Conservation (phyloP, 2,797 vertebrate genomes). For the Dendrocincla tyrannina region DNA sequence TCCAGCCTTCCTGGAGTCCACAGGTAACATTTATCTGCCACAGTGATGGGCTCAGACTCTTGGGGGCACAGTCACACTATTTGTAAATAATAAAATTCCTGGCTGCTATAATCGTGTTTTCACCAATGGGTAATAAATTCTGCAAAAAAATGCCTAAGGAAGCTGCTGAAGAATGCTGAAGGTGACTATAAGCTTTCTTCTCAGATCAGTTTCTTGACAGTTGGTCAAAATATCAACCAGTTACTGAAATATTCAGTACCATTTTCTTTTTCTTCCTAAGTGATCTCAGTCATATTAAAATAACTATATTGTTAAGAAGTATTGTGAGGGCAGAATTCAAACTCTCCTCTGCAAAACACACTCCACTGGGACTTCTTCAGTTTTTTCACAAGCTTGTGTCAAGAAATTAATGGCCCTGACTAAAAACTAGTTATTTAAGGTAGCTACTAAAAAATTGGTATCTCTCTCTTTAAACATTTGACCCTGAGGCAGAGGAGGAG, state of each 20-base stretch:
- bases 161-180: background rate
- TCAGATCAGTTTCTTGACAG: background rate
- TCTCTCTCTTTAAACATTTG: conserved; percentile 16
- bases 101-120: background rate
- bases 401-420: background rate
- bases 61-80: background rate
- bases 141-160: background rate
- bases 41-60: background rate
- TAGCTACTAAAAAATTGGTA: background rate
- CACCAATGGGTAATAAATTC: background rate
- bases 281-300: background rate
- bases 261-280: background rate
- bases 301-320: background rate
- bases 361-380: background rate
- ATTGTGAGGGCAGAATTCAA: background rate
- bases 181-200: background rate
- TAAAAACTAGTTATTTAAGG: background rate
- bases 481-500: background rate
- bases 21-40: background rate
- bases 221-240: background rate
- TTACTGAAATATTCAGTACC: background rate
- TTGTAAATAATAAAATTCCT: background rate
- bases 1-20: background rate
- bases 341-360: background rate
- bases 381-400: background rate